Evolutionary conservation across 2,113 vertebrate species (phyloP).

Genomic region (Pomatorhinus ruficollis): DNA sequence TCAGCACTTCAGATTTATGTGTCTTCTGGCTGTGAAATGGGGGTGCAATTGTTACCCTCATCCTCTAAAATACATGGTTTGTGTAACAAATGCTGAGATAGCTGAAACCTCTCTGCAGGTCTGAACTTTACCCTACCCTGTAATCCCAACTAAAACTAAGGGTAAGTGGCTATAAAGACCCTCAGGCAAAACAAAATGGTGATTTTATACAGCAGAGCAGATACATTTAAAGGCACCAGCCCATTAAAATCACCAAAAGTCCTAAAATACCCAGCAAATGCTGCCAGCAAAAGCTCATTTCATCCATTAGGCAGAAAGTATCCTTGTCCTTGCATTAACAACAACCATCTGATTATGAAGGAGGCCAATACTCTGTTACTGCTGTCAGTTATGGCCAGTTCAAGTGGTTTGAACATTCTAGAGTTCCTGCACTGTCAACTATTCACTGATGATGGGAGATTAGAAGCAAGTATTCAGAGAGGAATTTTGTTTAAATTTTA

Average conservation of each 20-base stretch:
- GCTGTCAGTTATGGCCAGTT: background rate
- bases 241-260: background rate
- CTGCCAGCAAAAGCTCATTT: background rate
- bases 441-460: background rate
- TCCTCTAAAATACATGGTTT: background rate
- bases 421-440: background rate
- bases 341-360: background rate
- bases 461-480: background rate
- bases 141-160: background rate
- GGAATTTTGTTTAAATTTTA: background rate
- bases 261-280: background rate
- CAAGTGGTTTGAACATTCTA: background rate
- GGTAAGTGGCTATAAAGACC: background rate
- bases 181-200: background rate
- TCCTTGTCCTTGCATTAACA: background rate
- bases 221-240: background rate
- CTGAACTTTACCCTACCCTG: background rate
- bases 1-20: background rate
- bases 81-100: background rate
- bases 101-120: background rate
- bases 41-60: background rate
- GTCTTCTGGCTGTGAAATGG: background rate
- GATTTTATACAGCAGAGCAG: background rate
- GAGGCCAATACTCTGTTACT: background rate
- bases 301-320: background rate